Evolutionary conservation across 2,888 invertebrate genomes (phyloP).

Genomic region (Bombylius major): DNA sequence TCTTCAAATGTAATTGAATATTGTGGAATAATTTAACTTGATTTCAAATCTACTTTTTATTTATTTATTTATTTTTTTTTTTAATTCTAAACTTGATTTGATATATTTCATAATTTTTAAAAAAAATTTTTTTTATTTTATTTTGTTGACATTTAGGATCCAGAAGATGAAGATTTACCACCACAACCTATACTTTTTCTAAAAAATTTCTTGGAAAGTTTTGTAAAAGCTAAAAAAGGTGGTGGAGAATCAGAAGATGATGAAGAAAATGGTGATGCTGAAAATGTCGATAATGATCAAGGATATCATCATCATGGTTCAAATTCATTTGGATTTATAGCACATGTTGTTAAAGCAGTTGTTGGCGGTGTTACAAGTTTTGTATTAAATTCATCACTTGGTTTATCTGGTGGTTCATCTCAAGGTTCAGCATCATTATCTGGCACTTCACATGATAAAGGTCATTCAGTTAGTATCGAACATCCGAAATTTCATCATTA

Average conservation of each 20-base stretch:
- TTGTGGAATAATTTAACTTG: too few species aligned
- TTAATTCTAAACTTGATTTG: background rate
- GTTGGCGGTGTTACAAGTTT: slow-evolving; percentile 30
- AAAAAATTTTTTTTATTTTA: background rate
- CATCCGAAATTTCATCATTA: background rate
- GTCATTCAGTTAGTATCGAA: background rate
- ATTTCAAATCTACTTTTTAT: too few species aligned
- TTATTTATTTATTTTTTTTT: background rate
- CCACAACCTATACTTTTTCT: slow-evolving; percentile 29
- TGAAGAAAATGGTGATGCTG: background rate
- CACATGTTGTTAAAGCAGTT: slow-evolving; percentile 29
- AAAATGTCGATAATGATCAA: background rate
- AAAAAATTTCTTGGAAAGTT: slow-evolving; percentile 26
- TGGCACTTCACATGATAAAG: slow-evolving; percentile 14
- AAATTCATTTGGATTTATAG: slow-evolving; percentile 30
- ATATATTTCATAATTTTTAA: too few species aligned
- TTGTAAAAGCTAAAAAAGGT: slow-evolving; percentile 26
- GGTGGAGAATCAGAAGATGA: background rate
- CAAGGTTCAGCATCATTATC: slow-evolving; percentile 25
- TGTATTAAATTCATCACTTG: slow-evolving; percentile 28
- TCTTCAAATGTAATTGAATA: too few species aligned
- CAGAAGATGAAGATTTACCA: slow-evolving; percentile 32
- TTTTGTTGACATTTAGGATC: slow-evolving; percentile 24
- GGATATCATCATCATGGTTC: slow-evolving; percentile 17
- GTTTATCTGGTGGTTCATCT: slow-evolving; percentile 32